Percentiles rank a stretch among this genome's conserved stretches.
These are phyloP conservation scores for Cydia strobilella DNA, from an alignment of 1,140 invertebrate genomes.

Conservation along the genomic window DNA sequence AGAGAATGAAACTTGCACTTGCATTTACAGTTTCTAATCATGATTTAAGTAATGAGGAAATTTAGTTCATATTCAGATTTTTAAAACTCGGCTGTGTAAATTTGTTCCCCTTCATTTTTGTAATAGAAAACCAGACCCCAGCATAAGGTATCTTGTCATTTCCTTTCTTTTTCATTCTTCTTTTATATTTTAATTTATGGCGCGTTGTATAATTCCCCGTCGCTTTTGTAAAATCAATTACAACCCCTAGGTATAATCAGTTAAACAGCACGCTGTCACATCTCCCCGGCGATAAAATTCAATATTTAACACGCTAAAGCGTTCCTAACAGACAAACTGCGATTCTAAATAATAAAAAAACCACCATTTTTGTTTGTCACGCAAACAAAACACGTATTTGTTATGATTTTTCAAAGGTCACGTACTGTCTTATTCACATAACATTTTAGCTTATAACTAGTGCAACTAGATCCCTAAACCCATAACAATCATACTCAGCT, in stretches of 20 bases:
- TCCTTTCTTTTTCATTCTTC: background rate
- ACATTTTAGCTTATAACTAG: background rate
- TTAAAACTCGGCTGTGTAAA: too few relatives aligned
- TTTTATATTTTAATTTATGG: background rate
- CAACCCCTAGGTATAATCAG: background rate
- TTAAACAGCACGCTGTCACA: background rate
- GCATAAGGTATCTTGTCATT: too few relatives aligned
- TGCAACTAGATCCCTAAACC: background rate
- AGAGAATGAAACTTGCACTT: too few relatives aligned
- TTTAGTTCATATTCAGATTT: too few relatives aligned
- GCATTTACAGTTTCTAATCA: too few relatives aligned
- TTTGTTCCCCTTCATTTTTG: too few relatives aligned
- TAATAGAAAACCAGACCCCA: too few relatives aligned
- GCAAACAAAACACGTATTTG: conserved; percentile 37
- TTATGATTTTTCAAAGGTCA: conserved; percentile 39
- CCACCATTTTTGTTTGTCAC: conserved; percentile 16
- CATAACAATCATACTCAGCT: background rate
- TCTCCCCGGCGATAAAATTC: background rate
- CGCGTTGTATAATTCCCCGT: background rate
- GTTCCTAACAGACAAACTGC: conserved; percentile 8
- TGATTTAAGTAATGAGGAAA: too few relatives aligned
- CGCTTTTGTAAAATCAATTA: background rate
- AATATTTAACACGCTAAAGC: conserved; percentile 25
- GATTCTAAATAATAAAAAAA: conserved; percentile 31
- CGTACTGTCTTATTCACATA: conserved; percentile 9